A percentile compares a stretch with the other conserved stretches of the same genome.
These are phyloP conservation scores for Drosophila setifemur DNA, from an alignment of 1,140 invertebrate species.

Conservation along the genomic window DNA sequence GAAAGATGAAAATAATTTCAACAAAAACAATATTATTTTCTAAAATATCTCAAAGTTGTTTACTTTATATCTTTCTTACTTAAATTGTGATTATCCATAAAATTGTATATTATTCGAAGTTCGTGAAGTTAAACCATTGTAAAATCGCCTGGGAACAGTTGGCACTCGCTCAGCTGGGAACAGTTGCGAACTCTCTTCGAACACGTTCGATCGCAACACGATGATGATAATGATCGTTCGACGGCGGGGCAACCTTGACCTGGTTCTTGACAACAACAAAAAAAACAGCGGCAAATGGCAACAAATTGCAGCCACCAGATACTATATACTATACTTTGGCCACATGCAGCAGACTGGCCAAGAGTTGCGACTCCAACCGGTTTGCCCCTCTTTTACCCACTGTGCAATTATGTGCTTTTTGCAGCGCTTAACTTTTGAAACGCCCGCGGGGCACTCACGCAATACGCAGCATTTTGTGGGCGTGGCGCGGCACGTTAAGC, in stretches of 20 bases:
- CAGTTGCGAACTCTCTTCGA: constrained; percentile 6
- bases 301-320: constrained; percentile 28
- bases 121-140: no score
- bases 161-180: not conserved
- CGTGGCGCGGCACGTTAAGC: constrained; percentile 28
- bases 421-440: constrained; percentile 21
- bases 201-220: constrained; percentile 42
- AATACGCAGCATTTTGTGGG: constrained; percentile 20
- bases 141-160: constrained; percentile 6
- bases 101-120: no score
- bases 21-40: no score
- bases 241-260: constrained; percentile 59
- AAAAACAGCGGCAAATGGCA: constrained; percentile 36
- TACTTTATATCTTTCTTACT: no score
- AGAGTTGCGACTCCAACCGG: constrained; percentile 6
- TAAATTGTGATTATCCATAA: no score
- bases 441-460: constrained; percentile 19
- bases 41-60: no score
- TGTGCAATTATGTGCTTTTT: constrained; percentile 30
- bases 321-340: constrained; percentile 52
- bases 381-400: constrained; percentile 26
- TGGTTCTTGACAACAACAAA: constrained; percentile 41
- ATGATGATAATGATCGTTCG: constrained; percentile 61
- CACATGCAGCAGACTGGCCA: constrained; percentile 3
- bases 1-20: no score